Percentiles rank a stretch among this genome's conserved stretches.
Evolutionary conservation across 2,113 vertebrate species (phyloP).

Genomic region (Erinaceus europaeus): DNA sequence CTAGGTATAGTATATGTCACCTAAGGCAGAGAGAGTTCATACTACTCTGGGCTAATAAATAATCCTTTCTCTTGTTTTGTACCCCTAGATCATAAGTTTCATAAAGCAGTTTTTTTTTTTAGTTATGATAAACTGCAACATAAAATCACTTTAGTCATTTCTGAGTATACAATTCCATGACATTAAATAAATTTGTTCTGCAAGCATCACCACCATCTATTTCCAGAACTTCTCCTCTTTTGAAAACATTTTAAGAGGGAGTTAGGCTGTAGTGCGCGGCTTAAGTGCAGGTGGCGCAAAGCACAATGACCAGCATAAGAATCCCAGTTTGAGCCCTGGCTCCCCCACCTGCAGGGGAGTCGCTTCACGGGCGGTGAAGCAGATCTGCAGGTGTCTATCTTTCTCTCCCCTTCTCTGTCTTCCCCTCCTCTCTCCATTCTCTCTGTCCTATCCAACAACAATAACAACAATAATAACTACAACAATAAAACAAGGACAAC

Average conservation of each 20-base stretch:
- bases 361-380: no score
- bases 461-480: no score
- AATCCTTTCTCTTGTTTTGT: background rate
- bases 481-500: no score
- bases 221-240: background rate
- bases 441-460: no score
- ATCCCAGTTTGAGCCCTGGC: no score
- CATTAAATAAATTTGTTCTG: background rate
- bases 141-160: background rate
- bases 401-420: no score
- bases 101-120: background rate
- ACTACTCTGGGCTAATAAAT: background rate
- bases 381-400: no score
- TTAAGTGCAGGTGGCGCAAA: no score
- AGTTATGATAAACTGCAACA: background rate
- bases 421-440: no score
- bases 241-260: background rate
- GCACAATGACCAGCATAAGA: no score
- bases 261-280: no score
- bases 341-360: no score
- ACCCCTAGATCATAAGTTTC: background rate
- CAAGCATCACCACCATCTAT: background rate
- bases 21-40: background rate
- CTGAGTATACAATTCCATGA: background rate
- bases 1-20: background rate